Evolutionary conservation across 2,797 vertebrate genomes (phyloP), one percentile per base, ranked within the genome.

Genomic region (Dryobates pubescens): DNA sequence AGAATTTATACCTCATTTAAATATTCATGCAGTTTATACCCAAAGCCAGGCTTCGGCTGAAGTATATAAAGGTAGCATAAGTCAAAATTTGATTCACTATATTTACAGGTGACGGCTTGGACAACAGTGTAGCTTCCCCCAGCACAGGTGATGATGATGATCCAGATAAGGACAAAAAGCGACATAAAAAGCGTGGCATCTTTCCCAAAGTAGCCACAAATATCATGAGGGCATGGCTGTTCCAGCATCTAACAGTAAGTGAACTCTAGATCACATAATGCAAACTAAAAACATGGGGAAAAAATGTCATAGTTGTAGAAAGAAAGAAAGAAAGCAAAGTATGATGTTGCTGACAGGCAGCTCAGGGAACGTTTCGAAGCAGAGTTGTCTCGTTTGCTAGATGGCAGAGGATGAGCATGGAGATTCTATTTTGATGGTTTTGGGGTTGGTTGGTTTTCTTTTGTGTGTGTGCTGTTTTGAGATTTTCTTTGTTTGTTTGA

Each of bases 171-270:
- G 99, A 99, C 96, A 99, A 99, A 99, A 99, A 99, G 96, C 98
- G 99, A 97, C 99, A 99, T 98, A 99, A 99, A 98, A 99, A 99
- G 97, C 98, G 99, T 94, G 99, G 99, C 95, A 99, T 99, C 98
- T 99, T 99, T 97, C 99, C 99, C 93, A 99, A 99, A 98, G 99
- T 99, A 98, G 99, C 99, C 97, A 99, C 99, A 98, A 99, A 99
- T 98, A 99, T 99, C 98, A 99, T 99, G 99, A 98, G 99, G 97
- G 99, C 99, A 94, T 99, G 99, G 99, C 99, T 99, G 97, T 99
- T 99, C 98, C 99, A 99, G 98, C 99, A 99, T 98, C 98, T 99
- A 98, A 99, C 99, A 97, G 99, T 99, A 98, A 99, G 99, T 98
- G 96, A 96, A 98, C 85, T 97, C 96, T 97, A 97, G 97, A 97